These are phyloP conservation scores for Plagodis pulveraria DNA, from an alignment of 2,888 invertebrate genomes.

Conservation along the genomic window DNA sequence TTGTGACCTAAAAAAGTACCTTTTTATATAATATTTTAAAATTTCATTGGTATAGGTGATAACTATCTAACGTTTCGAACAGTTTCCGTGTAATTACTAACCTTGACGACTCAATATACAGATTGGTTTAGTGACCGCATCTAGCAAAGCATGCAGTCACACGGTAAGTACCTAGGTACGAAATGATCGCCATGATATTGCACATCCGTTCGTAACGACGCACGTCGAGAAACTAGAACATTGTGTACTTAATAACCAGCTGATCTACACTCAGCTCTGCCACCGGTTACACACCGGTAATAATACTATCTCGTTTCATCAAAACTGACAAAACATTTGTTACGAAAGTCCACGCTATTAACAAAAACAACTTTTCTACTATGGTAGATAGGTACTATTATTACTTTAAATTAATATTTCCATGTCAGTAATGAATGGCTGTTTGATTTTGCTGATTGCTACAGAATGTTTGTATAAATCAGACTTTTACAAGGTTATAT, in stretches of 20 bases:
- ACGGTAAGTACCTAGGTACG: background rate
- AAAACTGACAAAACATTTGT: constrained; percentile 42
- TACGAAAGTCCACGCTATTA: constrained; percentile 39
- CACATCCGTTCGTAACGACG: constrained; percentile 1
- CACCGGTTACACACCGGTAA: constrained; percentile 11
- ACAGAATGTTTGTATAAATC: background rate
- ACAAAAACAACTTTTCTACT: constrained; percentile 36
- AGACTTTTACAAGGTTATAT: background rate
- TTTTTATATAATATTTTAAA: no score
- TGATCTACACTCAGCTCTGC: constrained; percentile 8
- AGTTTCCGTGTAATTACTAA: no score
- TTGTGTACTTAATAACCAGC: constrained; percentile 17
- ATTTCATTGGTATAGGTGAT: no score
- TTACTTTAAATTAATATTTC: constrained; percentile 15
- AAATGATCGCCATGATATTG: background rate
- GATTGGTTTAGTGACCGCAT: no score
- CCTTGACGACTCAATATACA: no score
- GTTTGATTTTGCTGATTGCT: constrained; percentile 5
- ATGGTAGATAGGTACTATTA: constrained; percentile 3
- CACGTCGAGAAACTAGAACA: constrained; percentile 17
- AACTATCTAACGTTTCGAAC: no score
- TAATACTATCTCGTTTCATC: constrained; percentile 38
- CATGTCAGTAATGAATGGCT: constrained; percentile 8
- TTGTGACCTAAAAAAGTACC: no score
- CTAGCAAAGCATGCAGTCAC: no score